Evolutionary conservation across 2,888 invertebrate genomes (phyloP).

Genomic region (Megaustenia siamemsis): DNA sequence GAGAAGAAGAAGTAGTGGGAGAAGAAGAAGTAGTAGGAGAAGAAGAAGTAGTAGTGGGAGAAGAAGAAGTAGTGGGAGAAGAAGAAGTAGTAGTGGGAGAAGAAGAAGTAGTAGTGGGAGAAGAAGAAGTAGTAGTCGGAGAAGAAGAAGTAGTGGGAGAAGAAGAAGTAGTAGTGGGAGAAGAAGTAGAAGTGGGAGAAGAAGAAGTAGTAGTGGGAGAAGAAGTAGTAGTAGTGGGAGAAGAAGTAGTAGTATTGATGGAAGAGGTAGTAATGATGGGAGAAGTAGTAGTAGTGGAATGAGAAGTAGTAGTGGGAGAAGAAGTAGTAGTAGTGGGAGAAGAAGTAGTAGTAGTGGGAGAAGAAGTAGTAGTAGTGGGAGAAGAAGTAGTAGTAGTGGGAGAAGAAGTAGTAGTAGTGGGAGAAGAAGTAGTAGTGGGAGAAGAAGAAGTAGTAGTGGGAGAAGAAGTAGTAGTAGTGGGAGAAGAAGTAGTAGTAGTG

Average conservation of each 20-base stretch:
- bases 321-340: not conserved
- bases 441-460: not conserved
- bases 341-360: not conserved
- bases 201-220: not conserved
- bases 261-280: too few relatives aligned
- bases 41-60: too few relatives aligned
- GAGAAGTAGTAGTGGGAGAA: not conserved
- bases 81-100: too few relatives aligned
- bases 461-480: not conserved
- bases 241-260: too few relatives aligned
- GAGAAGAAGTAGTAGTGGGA: too few relatives aligned
- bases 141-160: conserved; percentile 1
- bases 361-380: not conserved
- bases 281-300: not conserved
- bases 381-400: not conserved
- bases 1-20: not conserved
- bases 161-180: not conserved
- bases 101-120: not conserved
- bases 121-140: not conserved
- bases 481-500: not conserved
- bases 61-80: too few relatives aligned
- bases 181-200: conserved; percentile 12
- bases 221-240: too few relatives aligned
- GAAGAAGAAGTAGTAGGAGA: too few relatives aligned
- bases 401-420: not conserved